Base-by-base conservation (phyloP, 2,113 vertebrate genomes). In the Peromyscus californicus region DNA sequence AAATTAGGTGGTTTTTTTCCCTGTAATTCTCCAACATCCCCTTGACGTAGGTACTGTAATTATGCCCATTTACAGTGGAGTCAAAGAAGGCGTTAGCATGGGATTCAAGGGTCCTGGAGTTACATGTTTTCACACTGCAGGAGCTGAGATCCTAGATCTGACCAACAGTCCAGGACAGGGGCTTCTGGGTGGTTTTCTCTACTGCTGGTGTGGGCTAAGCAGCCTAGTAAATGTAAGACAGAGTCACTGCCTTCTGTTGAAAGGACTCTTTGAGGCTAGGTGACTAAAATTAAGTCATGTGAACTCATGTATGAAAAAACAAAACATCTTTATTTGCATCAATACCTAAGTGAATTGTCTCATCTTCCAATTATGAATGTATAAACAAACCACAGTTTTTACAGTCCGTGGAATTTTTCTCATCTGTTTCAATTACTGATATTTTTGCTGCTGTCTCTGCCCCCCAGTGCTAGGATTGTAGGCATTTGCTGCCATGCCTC, bases 371-470 rank as follows among this genome's bases (percentile, higher is more conserved):
- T 1, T 21, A 9, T 1, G 22, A 21, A 16, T 7, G 59, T 4
- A 22, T 15, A 19, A 4, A 65, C 48, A n/a, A 22, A 22, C n/a
- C 6, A 1, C 45, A 11, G 6, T 10, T 16, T 57, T 59, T 3
- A 0, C n/a, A 17, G 10, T 4, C 3, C 48, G 26, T 0, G n/a
- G 8, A 33, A 33, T 39, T 8, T 15, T 24, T 22, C 48, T 76
- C 57, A 3, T 19, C 17, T 1, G 1, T 7, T 7, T 1, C 26
- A 63, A 9, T 39, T 7, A 0, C 76, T 3, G 1, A 0, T 17
- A 1, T 26, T 86, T 87, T 48, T 39, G 0, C 26, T 0, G 36
- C 0, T 7, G 0, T 26, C 36, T 61, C 82, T 45, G 59, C 57
- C 16, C 24, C 57, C 59, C 57, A 9, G 22, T 15, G 57, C n/a